Evolutionary conservation across 2,113 vertebrate species (phyloP).

Genomic region (Scomber japonicus): DNA sequence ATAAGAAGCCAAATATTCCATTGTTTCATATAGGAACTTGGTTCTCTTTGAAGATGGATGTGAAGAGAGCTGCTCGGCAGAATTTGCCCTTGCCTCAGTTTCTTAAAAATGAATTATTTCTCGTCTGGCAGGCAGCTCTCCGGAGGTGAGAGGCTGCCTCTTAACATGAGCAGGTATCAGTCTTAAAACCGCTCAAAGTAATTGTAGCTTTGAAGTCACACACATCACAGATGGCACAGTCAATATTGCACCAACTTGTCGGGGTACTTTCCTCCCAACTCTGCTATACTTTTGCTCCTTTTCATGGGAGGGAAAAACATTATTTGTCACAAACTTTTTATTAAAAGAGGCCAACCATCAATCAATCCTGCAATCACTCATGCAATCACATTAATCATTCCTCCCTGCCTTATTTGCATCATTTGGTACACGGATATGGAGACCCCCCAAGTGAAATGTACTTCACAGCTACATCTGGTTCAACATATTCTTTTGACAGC

Average conservation of each 20-base stretch:
- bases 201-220: conserved; percentile 86
- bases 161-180: conserved; percentile 84
- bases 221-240: conserved; percentile 80
- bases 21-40: conserved; percentile 82
- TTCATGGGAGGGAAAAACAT: conserved; percentile 81
- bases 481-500: conserved; percentile 65
- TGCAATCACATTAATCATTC: conserved; percentile 81
- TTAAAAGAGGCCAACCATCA: conserved; percentile 80
- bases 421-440: conserved; percentile 65
- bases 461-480: conserved; percentile 60
- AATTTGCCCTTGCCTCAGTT: conserved; percentile 77
- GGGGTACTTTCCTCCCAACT: conserved; percentile 71
- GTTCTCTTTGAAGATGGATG: conserved; percentile 80
- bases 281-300: conserved; percentile 73
- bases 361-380: conserved; percentile 79
- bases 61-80: conserved; percentile 72
- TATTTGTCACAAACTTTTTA: conserved; percentile 86
- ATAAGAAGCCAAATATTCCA: conserved; percentile 77
- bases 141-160: conserved; percentile 80
- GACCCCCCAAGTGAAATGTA: conserved; percentile 68
- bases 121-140: conserved; percentile 81
- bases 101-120: conserved; percentile 81
- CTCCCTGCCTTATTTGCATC: conserved; percentile 75
- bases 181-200: conserved; percentile 84
- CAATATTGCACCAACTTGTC: conserved; percentile 84